Percentiles rank a stretch among this genome's conserved stretches.
Conservation (phyloP, 2,113 vertebrate species). For the Chlamydotis undulata region DNA sequence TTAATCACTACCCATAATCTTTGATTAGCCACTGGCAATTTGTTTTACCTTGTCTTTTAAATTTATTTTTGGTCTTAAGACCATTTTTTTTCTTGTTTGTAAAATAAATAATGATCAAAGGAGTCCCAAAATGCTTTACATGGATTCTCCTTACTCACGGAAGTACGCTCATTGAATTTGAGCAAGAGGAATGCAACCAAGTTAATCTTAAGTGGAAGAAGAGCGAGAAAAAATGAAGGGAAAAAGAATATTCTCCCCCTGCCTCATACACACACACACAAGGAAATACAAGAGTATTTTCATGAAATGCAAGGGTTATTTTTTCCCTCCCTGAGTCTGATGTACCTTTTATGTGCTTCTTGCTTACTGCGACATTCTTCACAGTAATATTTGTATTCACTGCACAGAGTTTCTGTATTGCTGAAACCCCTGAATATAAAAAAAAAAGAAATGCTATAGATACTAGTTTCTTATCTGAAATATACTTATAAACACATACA, state of each 20-base stretch:
- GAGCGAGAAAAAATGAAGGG: neutral
- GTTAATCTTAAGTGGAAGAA: neutral
- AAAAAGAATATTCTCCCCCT: neutral
- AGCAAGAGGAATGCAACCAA: neutral
- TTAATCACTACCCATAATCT: neutral
- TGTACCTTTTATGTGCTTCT: conserved; percentile 86
- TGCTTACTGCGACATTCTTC: conserved; percentile 88
- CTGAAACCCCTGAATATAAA: conserved; percentile 79
- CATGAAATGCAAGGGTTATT: neutral
- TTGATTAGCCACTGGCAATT: neutral
- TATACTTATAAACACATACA: neutral
- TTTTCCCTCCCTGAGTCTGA: neutral
- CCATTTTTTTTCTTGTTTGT: neutral
- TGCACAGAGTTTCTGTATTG: conserved; percentile 87
- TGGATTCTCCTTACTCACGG: neutral
- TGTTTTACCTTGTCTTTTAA: neutral
- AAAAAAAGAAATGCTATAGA: neutral
- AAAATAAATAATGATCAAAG: neutral
- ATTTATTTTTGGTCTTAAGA: neutral
- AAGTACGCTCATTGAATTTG: neutral
- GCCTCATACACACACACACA: neutral
- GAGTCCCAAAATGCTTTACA: neutral
- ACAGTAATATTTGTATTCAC: conserved; percentile 88
- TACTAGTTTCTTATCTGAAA: neutral
- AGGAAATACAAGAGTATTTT: neutral